Conservation (phyloP, 2,797 vertebrate genomes). For the Hafferia zeledoni region DNA sequence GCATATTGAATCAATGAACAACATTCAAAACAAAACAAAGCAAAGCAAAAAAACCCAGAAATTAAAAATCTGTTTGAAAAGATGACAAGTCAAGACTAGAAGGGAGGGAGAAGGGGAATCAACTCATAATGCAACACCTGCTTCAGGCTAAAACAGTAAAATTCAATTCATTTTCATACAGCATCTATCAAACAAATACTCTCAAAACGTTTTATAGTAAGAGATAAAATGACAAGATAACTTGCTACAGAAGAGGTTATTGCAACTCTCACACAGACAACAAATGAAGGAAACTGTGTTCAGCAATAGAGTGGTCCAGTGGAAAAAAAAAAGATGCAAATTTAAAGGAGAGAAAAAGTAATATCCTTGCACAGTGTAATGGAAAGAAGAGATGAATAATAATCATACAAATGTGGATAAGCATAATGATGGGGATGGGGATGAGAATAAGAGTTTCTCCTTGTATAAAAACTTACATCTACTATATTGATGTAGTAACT, state of each 20-base stretch:
- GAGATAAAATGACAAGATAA: constrained; percentile 32
- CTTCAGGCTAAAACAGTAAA: constrained; percentile 47
- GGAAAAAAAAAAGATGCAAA: neutral
- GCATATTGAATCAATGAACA: neutral
- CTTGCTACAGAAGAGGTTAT: neutral
- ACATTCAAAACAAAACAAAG: neutral
- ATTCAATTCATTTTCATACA: constrained; percentile 45
- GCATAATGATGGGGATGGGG: neutral
- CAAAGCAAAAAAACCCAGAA: neutral
- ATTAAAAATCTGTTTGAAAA: constrained; percentile 9
- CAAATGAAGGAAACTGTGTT: neutral
- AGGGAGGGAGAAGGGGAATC: neutral
- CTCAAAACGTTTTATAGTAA: constrained; percentile 24
- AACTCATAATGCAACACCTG: constrained; percentile 9
- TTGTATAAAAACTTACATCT: neutral
- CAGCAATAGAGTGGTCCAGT: neutral
- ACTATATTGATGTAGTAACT: neutral
- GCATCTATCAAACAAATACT: constrained; percentile 25
- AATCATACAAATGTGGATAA: neutral
- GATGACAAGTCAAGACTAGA: neutral
- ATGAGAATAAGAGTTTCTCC: neutral
- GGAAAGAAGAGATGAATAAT: neutral
- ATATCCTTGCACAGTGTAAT: neutral
- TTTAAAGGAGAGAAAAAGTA: neutral
- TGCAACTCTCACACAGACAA: neutral